Base-by-base conservation (phyloP, 2,888 invertebrate genomes). In the Oligia fasciuncula region DNA sequence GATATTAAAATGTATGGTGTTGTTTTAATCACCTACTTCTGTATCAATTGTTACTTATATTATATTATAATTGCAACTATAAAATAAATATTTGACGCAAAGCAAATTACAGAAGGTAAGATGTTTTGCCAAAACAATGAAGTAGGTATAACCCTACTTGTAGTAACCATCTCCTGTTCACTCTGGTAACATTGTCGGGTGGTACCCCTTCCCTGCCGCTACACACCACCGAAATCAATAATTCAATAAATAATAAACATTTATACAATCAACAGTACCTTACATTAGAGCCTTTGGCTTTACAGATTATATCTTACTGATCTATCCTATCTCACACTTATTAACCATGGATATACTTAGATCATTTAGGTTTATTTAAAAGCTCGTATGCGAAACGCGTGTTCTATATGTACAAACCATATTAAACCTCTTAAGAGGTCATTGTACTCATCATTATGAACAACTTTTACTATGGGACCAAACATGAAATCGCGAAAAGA, bases 221-320 rank as follows among this genome's bases (percentile, higher is more conserved):
- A 57, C 14, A 11, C 46, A 43, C 68, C 14, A 4, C 65, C 68
- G 14, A 49, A 17, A 62, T 14, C 19, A 57, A 51, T 71, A 84
- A 80, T 72, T 65, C 19, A 57, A 51, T 71, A 84, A 80, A 75
- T 69, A 75, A 84, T 84, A 68, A 79, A 84, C 63, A 71, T 75
- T 60, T 40, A 29, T 75, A 76, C 68, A 84, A 70, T 71, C 70
- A 84, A 83, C 68, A 75, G 23, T 57, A 8, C 46, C 57, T n/a
- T 60, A 57, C 43, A n/a, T 40, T 57, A 70, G 17, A 76, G 76
- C 81, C 83, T 83, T 76, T 63, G 81, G 76, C 85, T 75, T 9
- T n/a, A 65, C 43, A 13, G 43, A 13, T 29, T 49, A 51, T 49
- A 71, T 11, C 60, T 35, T 9, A 40, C 5, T 51, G 14, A 40